Percentiles rank a stretch among this genome's conserved stretches.
phyloP scores from a whole-genome alignment of 2,888 invertebrate genomes.

The Cephus rjabovi region DNA sequence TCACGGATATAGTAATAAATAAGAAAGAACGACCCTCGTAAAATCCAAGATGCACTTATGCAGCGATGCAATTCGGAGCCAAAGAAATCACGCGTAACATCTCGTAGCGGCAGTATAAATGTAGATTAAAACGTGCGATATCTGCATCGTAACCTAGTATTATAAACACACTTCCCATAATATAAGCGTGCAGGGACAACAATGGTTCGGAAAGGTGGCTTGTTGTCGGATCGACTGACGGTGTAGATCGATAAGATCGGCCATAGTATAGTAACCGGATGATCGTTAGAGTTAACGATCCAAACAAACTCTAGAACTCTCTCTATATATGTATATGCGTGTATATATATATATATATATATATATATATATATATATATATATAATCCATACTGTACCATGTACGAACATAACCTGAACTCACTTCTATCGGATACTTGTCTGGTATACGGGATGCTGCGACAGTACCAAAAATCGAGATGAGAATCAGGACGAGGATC shows the following conservation, averaged over 20 bases:
- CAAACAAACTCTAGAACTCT: neutral
- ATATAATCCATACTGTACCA: neutral
- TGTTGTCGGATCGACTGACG: neutral
- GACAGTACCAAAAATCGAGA: constrained; percentile 42
- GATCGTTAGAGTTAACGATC: neutral
- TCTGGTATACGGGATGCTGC: constrained; percentile 52
- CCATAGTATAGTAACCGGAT: neutral
- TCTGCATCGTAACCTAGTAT: neutral
- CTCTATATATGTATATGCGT: neutral
- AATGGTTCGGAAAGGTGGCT: neutral
- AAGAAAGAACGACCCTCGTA: neutral
- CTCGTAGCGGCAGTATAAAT: neutral
- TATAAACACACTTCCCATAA: neutral
- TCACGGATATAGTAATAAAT: neutral
- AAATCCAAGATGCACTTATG: neutral
- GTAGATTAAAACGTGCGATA: neutral
- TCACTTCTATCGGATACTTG: constrained; percentile 61
- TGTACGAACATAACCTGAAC: constrained; percentile 12
- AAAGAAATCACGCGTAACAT: neutral
- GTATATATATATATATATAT: too few relatives aligned
- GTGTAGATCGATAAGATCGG: neutral
- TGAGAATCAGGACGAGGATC: constrained; percentile 48
- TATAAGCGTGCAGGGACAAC: neutral
- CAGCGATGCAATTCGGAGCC: neutral
- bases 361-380: neutral